A percentile compares a stretch with the other conserved stretches of the same genome.
These are phyloP conservation scores for Rhabdomys dilectus DNA, from an alignment of 2,113 vertebrate species.

Conservation along the genomic window DNA sequence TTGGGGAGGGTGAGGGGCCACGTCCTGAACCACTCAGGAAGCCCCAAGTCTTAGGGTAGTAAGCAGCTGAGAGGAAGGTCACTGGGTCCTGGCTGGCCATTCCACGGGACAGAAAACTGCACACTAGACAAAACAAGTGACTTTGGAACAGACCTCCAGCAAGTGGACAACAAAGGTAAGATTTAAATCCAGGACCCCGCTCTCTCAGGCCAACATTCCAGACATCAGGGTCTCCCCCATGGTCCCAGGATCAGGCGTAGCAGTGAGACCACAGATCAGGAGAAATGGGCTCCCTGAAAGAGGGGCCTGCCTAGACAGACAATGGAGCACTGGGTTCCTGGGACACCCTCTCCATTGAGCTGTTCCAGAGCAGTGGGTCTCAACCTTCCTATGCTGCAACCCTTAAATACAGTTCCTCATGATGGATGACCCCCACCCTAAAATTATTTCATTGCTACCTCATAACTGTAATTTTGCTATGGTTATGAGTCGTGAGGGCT, in stretches of 20 bases:
- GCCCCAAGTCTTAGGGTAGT: not conserved
- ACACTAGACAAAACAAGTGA: not conserved
- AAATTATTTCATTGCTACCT: not conserved
- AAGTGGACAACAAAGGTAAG: not conserved
- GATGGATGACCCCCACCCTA: not conserved
- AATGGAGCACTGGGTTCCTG: not conserved
- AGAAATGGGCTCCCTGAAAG: not conserved
- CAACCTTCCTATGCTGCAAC: too few species aligned
- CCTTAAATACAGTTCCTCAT: not conserved
- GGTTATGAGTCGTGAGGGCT: not conserved
- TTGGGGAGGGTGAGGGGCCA: not conserved
- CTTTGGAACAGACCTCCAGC: not conserved
- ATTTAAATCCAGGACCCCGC: not conserved
- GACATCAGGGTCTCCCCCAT: not conserved
- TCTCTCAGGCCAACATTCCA: not conserved
- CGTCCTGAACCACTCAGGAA: not conserved
- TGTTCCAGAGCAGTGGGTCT: not conserved
- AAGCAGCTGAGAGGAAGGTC: not conserved
- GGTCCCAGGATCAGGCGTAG: not conserved
- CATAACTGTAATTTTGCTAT: not conserved
- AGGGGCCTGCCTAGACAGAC: not conserved
- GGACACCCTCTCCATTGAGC: too few species aligned
- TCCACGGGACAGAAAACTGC: not conserved
- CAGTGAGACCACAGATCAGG: not conserved
- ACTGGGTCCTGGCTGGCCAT: not conserved